Percentiles rank a stretch among this genome's conserved stretches.
phyloP scores from a whole-genome alignment of 2,113 vertebrate species.

The Lophotis ruficrista region DNA sequence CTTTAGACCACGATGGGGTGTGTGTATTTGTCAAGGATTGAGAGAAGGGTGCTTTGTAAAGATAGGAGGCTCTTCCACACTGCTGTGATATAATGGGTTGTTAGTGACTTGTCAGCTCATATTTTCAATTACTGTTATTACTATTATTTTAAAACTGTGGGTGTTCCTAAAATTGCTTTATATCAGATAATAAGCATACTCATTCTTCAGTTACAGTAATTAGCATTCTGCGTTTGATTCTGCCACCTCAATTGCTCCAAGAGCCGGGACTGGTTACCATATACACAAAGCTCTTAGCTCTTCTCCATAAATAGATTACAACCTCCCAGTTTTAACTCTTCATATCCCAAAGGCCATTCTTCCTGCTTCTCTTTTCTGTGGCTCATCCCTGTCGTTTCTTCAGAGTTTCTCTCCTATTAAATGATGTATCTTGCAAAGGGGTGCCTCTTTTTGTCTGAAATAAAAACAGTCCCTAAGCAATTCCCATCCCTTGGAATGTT shows the following conservation, averaged over 20 bases:
- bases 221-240: conserved; percentile 40
- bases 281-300: conserved; percentile 7
- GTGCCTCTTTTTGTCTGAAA: background rate
- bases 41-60: background rate
- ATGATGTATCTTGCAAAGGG: background rate
- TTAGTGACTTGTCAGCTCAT: conserved; percentile 57
- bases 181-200: conserved; percentile 53
- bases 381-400: background rate
- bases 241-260: background rate
- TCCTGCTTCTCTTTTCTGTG: background rate
- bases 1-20: background rate
- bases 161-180: conserved; percentile 44
- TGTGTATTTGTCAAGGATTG: background rate
- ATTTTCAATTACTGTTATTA: conserved; percentile 61
- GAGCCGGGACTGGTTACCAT: background rate
- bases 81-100: conserved; percentile 1
- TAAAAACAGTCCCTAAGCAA: background rate
- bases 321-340: conserved; percentile 13
- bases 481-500: background rate
- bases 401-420: background rate
- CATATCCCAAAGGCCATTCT: background rate
- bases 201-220: conserved; percentile 56
- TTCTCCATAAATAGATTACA: background rate
- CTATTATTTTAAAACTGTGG: conserved; percentile 33
- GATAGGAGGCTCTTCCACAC: background rate